Conservation (phyloP, 2,888 invertebrate species). For the Apomyelois bistriatella region DNA sequence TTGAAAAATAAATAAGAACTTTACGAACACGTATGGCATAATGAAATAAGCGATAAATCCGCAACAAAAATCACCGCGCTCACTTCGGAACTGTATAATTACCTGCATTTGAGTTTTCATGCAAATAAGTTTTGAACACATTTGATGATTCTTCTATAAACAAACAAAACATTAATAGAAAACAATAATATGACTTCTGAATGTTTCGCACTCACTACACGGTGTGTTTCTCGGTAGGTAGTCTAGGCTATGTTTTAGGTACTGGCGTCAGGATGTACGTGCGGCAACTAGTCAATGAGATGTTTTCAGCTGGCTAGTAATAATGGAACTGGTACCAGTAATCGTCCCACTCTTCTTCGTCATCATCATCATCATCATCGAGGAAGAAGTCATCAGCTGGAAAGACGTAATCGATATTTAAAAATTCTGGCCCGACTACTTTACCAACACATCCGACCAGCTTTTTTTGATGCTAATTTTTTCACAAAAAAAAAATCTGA, state of each 20-base stretch:
- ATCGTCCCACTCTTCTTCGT: slow-evolving; percentile 32
- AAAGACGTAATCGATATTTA: slow-evolving; percentile 6
- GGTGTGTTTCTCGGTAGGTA: neutral
- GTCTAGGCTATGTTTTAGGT: neutral
- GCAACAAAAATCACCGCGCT: slow-evolving; percentile 1
- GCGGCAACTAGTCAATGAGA: neutral
- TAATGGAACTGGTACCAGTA: slow-evolving; percentile 10
- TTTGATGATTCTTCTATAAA: slow-evolving; percentile 9
- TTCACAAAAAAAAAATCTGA: too few relatives aligned
- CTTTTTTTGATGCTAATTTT: too few relatives aligned
- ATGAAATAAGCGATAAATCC: neutral
- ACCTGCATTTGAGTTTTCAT: neutral
- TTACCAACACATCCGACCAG: too few relatives aligned
- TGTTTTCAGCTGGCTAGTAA: neutral
- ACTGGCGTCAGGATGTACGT: neutral
- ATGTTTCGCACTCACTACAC: slow-evolving; percentile 4
- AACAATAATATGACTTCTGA: slow-evolving; percentile 19
- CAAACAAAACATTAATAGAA: slow-evolving; percentile 15
- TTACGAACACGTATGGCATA: slow-evolving; percentile 2
- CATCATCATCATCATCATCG: slow-evolving; percentile 38
- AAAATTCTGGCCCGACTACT: neutral
- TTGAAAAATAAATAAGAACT: slow-evolving; percentile 15
- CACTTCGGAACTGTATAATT: neutral
- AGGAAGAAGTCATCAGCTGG: slow-evolving; percentile 54
- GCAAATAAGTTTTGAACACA: slow-evolving; percentile 2